These are phyloP conservation scores for Sus scrofa DNA, from an alignment of 2,113 vertebrate genomes.

Conservation along the genomic window T2T-Sscrofa CM000816.6:88975501-88976000, in stretches of 20 bases:
- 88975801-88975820: neutral
- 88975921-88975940: neutral
- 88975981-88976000: neutral
- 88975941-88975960: neutral
- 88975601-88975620: neutral
- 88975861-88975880: neutral
- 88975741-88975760: neutral
- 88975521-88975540: neutral
- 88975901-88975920: neutral
- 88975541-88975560: neutral
- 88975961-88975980: neutral
- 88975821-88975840: neutral
- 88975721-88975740: neutral
- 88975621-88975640: neutral
- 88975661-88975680: neutral
- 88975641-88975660: neutral
- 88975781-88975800: neutral
- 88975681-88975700: constrained; percentile 10
- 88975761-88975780: neutral
- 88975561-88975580: neutral
- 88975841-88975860: neutral
- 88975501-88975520: neutral
- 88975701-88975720: neutral
- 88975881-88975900: neutral
- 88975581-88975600: neutral